phyloP scores from a whole-genome alignment of 1,140 invertebrate species.

The Ooceraea biroi region DNA sequence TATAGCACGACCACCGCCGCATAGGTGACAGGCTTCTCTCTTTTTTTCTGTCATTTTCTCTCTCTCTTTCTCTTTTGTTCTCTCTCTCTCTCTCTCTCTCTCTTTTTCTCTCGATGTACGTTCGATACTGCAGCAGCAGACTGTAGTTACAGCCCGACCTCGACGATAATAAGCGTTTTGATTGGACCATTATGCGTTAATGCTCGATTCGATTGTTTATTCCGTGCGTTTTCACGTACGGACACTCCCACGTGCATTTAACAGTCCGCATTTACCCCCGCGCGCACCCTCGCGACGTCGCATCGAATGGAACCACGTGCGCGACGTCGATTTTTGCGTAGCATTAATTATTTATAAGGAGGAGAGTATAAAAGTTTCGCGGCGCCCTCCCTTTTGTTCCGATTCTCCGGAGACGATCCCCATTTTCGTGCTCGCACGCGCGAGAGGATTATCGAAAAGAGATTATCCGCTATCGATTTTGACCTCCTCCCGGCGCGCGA shows the following conservation, averaged over 20 bases:
- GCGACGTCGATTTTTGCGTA: constrained; percentile 13
- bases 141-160: constrained; percentile 48
- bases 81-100: too few relatives aligned
- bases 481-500: not conserved
- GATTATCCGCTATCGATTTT: constrained; percentile 46
- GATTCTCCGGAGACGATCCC: constrained; percentile 1
- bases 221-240: constrained; percentile 29
- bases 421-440: constrained; percentile 21
- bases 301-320: not conserved
- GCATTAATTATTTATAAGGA: constrained; percentile 14
- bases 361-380: too few relatives aligned
- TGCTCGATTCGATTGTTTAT: constrained; percentile 50
- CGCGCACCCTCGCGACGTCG: not conserved
- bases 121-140: constrained; percentile 50
- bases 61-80: too few relatives aligned
- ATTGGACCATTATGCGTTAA: constrained; percentile 46
- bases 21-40: constrained; percentile 44
- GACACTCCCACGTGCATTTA: constrained; percentile 32
- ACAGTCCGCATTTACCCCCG: constrained; percentile 5
- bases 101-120: not conserved
- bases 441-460: constrained; percentile 51
- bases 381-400: not conserved
- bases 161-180: constrained; percentile 55
- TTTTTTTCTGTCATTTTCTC: too few relatives aligned
- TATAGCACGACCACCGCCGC: constrained; percentile 38